These are phyloP conservation scores for Holacanthus passer DNA, from an alignment of 2,113 vertebrate species.

Conservation along the genomic window DNA sequence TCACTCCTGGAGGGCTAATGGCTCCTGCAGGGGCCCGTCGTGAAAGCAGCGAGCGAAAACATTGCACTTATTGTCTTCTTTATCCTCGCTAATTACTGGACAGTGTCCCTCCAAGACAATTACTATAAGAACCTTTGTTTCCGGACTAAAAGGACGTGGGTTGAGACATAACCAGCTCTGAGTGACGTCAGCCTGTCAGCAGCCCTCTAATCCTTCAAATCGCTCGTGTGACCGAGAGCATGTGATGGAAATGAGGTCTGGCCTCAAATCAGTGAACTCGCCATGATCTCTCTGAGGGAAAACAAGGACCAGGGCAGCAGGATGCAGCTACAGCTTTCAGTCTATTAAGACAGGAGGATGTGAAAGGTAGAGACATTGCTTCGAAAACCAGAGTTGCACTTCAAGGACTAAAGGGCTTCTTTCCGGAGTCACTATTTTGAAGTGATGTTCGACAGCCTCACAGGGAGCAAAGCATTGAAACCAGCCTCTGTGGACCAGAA, in stretches of 20 bases:
- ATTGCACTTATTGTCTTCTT: constrained; percentile 43
- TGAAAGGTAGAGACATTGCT: neutral
- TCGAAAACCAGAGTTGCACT: neutral
- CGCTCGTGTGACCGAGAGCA: constrained; percentile 22
- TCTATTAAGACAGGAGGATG: neutral
- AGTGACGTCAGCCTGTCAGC: constrained; percentile 46
- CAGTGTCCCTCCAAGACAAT: constrained; percentile 32
- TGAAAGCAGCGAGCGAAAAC: constrained; percentile 47
- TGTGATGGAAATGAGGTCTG: constrained; percentile 51
- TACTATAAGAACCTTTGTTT: constrained; percentile 25
- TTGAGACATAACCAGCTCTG: constrained; percentile 13
- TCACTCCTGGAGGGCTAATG: constrained; percentile 62
- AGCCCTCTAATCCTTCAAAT: constrained; percentile 39
- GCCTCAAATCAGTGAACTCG: constrained; percentile 28
- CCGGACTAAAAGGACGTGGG: neutral
- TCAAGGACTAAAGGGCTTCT: neutral
- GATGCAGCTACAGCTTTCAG: constrained; percentile 4
- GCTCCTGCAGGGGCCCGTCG: constrained; percentile 53
- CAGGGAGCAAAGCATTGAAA: neutral
- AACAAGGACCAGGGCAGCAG: neutral
- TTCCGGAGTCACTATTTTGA: neutral
- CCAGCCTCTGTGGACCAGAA: neutral
- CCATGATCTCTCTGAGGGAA: constrained; percentile 22
- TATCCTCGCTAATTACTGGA: constrained; percentile 45
- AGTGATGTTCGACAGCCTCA: neutral